These are phyloP conservation scores for Chondrosia reniformis DNA, from an alignment of 37 sponge, comb jelly and placozoan genomes.

Conservation along the genomic window DNA sequence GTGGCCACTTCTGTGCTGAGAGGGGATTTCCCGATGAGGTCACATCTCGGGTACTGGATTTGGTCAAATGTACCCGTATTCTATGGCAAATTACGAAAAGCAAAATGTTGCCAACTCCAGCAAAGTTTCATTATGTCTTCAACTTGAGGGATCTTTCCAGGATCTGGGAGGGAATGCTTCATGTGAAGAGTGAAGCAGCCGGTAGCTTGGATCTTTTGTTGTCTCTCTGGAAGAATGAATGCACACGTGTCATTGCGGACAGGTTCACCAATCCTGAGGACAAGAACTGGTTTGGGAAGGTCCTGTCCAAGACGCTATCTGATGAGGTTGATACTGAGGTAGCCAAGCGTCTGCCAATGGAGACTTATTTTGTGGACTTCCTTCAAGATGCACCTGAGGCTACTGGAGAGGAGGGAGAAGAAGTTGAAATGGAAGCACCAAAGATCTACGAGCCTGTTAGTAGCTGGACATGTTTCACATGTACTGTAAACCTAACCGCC, in stretches of 20 bases:
- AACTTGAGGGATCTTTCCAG: constrained; percentile 98
- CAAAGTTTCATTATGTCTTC: constrained; percentile 99
- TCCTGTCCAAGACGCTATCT: constrained; percentile 38
- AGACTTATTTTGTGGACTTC: constrained; percentile 98
- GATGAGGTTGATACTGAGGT: constrained; percentile 67
- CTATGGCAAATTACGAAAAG: constrained; percentile 94
- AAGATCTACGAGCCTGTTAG: constrained; percentile 95
- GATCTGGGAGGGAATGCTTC: constrained; percentile 98
- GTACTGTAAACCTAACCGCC: too few species aligned
- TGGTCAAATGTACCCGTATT: constrained; percentile 84
- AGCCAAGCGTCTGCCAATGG: constrained; percentile 54
- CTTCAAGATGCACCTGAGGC: constrained; percentile 95
- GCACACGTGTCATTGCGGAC: constrained; percentile 92
- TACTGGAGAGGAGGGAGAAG: constrained; percentile 95
- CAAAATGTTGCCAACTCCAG: constrained; percentile 98
- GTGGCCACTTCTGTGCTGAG: constrained; percentile 87
- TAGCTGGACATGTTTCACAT: neutral
- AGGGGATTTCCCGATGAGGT: constrained; percentile 74
- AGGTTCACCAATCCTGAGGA: constrained; percentile 93
- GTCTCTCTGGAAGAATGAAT: constrained; percentile 95
- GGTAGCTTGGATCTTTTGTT: constrained; percentile 42
- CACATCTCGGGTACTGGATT: constrained; percentile 29
- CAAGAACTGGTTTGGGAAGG: constrained; percentile 85
- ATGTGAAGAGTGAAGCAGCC: constrained; percentile 53
- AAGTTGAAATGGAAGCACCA: constrained; percentile 90